Evolutionary conservation across 1,140 invertebrate genomes (phyloP), one percentile per base, ranked within the genome.

Genomic region (Delia radicum): DNA sequence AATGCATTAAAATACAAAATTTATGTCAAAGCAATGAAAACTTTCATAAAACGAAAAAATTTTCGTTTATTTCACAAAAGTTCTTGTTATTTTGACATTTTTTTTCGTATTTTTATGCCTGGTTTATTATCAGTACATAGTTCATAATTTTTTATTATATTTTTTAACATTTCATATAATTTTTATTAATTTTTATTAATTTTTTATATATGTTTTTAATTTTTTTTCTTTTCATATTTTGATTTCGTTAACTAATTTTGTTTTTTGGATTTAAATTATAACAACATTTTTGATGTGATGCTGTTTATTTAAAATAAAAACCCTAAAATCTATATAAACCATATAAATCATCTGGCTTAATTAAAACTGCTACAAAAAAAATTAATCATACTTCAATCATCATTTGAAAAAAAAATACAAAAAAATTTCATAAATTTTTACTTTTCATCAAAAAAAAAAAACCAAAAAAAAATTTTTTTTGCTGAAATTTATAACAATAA

Each of bases 111-210:
- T n/a, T n/a, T n/a, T n/a, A n/a, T n/a, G n/a, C n/a, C n/a, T n/a
- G n/a, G n/a, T n/a, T n/a, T n/a, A n/a, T n/a, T n/a, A n/a, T n/a
- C n/a, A 33, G 31, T 37, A 37, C 13, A 10, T 37, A 10, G 1
- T 37, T 73, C 74, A 79, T 80, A 77, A 75, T 78, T 81, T 76
- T 73, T 77, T 79, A 73, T 48, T 75, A 76, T 77, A 61, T 75
- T 42, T 77, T 48, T n/a, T n/a, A n/a, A n/a, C n/a, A n/a, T n/a
- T n/a, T n/a, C n/a, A n/a, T n/a, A 24, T 21, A 75, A 26, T 74
- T 61, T 27, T 74, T 18, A 42, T 33, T 63, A 37, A 27, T 65
- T 71, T 55, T 5, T 29, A 63, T 18, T 31, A 24, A 29, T 73
- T 31, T 33, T 73, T 73, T 24, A 5, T 15, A 15, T 48, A 15